Base-by-base conservation (phyloP, 2,888 invertebrate species). In the Troides aeacus region DNA sequence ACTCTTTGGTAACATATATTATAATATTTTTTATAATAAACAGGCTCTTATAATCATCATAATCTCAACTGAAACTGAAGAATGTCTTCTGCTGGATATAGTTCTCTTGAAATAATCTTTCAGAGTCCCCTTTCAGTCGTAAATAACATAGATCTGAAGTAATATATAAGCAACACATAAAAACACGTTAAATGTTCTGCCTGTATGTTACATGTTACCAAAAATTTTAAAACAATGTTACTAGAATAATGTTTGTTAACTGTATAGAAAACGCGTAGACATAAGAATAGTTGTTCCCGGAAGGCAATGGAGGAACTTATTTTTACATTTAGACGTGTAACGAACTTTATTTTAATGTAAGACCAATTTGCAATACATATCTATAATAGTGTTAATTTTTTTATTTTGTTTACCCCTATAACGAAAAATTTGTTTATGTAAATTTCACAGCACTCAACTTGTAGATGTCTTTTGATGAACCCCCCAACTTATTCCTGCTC, bases 361-460 rank as follows among this genome's bases (percentile, higher is more conserved):
- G 87, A 91, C 87, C 88, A 89, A 88, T 89, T 88, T 88, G 85
- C 85, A 91, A 92, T 90, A 92, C 90, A 92, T 90, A 90, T 89
- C 90, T 87, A 82, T 75, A 80, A 78, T 83, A 84, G 77, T 62
- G 64, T 70, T 61, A 64, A 60, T 70, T 69, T 72, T 71, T 75
- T 75, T 78, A 46, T 74, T 73, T 72, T n/a, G 8, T n/a, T 53
- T n/a, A 53, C n/a, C 30, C n/a, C 8, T 18, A 6, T 53, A 53
- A n/a, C 53, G 8, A 53, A 53, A 53, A 53, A 53, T 18, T 15
- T 1, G 6, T 53, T 4, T 46, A 15, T 12, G 12, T 12, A 15
- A 2, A 1, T 46, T 15, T 12, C 46, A 15, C 7, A 39, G 39
- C 8, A 39, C 39, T 46, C 12, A 12, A 46, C 15, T 46, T 12